These are phyloP conservation scores for Nothocercus julius DNA, from an alignment of 2,113 vertebrate species.

Conservation along the genomic window DNA sequence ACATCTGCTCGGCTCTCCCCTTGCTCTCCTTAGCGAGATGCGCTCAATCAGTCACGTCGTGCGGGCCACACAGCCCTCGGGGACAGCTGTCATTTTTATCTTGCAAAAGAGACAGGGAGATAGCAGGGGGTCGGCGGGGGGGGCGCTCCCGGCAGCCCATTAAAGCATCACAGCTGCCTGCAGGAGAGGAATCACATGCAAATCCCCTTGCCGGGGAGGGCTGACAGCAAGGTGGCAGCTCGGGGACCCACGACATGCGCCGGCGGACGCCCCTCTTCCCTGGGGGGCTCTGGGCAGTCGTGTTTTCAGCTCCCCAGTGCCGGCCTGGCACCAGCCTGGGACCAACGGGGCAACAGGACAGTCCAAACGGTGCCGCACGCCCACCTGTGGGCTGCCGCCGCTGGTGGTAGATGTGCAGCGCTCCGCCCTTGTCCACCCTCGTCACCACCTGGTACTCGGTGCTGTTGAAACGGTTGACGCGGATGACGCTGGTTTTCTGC, in stretches of 20 bases:
- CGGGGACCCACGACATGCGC: too few relatives aligned
- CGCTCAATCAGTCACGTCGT: fast-evolving
- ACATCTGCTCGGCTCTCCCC: background rate
- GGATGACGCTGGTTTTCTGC: conserved; percentile 95
- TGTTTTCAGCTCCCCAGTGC: background rate
- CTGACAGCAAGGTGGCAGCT: fast-evolving
- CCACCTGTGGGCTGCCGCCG: conserved; percentile 92
- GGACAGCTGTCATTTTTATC: background rate
- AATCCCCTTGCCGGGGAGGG: fast-evolving
- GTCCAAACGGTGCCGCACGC: background rate
- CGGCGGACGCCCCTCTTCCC: fast-evolving
- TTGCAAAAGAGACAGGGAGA: fast-evolving
- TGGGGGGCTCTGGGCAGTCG: background rate
- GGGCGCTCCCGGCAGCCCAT: background rate
- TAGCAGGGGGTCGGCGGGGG: fast-evolving
- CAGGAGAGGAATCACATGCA: background rate
- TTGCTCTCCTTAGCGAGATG: background rate
- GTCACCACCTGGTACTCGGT: conserved; percentile 94
- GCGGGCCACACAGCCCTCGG: fast-evolving
- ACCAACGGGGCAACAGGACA: too few relatives aligned
- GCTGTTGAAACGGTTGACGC: conserved; percentile 96
- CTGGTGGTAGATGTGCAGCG: conserved; percentile 95
- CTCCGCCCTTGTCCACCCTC: conserved; percentile 91
- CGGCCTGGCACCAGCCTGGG: too few relatives aligned
- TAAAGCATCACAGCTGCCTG: fast-evolving